Percentiles rank a stretch among this genome's conserved stretches.
Conservation (phyloP, 2,113 vertebrate genomes). For the Trochalopteron elliotii region DNA sequence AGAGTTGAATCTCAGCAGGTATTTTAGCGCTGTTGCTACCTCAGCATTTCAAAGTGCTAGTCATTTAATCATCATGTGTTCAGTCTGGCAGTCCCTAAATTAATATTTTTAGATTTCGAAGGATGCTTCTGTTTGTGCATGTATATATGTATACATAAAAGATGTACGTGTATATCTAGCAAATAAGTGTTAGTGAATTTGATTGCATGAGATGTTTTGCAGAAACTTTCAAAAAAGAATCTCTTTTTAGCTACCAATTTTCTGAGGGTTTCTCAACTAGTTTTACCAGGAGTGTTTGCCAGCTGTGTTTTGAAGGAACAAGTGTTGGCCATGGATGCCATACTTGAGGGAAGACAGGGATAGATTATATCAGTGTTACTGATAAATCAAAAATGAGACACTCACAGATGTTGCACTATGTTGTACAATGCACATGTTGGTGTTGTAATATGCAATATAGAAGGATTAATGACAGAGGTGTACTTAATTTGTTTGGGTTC, state of each 20-base stretch:
- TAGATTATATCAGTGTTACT: background rate
- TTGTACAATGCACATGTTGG: background rate
- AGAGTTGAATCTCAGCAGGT: background rate
- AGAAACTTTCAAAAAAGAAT: background rate
- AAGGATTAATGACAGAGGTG: background rate
- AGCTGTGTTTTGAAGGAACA: background rate
- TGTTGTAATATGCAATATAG: background rate
- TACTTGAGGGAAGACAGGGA: background rate
- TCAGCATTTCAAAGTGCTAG: background rate
- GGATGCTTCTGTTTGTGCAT: background rate
- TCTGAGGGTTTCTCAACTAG: background rate
- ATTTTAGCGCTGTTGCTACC: background rate
- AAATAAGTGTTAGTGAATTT: background rate
- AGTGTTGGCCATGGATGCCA: background rate
- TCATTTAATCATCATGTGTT: background rate
- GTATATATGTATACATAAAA: too few relatives aligned
- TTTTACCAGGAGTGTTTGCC: background rate
- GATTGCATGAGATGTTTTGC: background rate
- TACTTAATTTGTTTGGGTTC: background rate
- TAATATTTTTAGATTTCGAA: background rate
- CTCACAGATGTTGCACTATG: background rate
- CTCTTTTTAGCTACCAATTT: background rate
- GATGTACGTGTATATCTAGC: background rate
- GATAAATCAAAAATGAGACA: background rate
- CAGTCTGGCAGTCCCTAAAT: background rate